Conservation (phyloP, 2,797 vertebrate species). For the Peromyscus melanophrys region DNA sequence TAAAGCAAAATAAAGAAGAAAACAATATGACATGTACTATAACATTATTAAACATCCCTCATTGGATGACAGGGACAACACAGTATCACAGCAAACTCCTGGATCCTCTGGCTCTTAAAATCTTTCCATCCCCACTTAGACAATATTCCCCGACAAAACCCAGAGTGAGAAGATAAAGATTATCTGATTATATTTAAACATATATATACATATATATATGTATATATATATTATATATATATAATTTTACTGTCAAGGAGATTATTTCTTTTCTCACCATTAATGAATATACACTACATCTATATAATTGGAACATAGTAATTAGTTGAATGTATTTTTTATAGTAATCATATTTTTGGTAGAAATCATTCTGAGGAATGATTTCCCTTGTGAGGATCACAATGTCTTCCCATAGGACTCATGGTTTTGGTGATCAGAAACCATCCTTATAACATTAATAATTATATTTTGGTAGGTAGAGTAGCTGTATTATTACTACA, state of each 20-base stretch:
- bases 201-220: neutral
- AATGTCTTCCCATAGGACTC: neutral
- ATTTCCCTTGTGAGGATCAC: neutral
- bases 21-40: neutral
- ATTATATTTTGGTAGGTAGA: neutral
- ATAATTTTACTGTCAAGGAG: neutral
- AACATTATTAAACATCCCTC: neutral
- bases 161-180: neutral
- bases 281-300: neutral
- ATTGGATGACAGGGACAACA: neutral
- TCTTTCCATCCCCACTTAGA: neutral
- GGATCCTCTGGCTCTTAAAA: neutral
- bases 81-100: neutral
- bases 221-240: neutral
- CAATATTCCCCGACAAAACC: neutral
- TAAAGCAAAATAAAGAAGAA: neutral
- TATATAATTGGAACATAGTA: neutral
- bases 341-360: neutral
- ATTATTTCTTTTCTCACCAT: neutral
- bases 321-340: neutral
- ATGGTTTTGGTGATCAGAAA: neutral
- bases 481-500: neutral
- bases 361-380: neutral
- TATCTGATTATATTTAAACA: neutral
- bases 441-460: neutral